A percentile compares a stretch with the other conserved stretches of the same genome.
Evolutionary conservation across 2,113 vertebrate genomes (phyloP).

Genomic region (rabbit (Oryctolagus cuniculus)): mOryCun1.1 NC_091443.1:86865501-86866000

Average conservation of each 20-base stretch:
- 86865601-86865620: conserved; percentile 48
- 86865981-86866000: conserved; percentile 1
- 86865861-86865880: neutral
- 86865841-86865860: neutral
- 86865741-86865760: neutral
- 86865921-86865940: neutral
- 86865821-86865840: conserved; percentile 26
- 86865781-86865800: neutral
- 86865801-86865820: neutral
- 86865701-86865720: conserved; percentile 44
- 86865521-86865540: neutral
- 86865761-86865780: neutral
- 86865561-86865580: conserved; percentile 33
- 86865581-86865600: conserved; percentile 29
- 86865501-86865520: neutral
- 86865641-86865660: conserved; percentile 28
- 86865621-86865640: neutral
- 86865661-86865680: conserved; percentile 35
- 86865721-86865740: neutral
- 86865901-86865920: neutral
- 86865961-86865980: neutral
- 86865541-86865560: neutral
- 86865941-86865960: conserved; percentile 38
- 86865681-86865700: neutral
- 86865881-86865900: neutral